Evolutionary conservation across 1,140 invertebrate species (phyloP).

Genomic region (Drosophila lini): DNA sequence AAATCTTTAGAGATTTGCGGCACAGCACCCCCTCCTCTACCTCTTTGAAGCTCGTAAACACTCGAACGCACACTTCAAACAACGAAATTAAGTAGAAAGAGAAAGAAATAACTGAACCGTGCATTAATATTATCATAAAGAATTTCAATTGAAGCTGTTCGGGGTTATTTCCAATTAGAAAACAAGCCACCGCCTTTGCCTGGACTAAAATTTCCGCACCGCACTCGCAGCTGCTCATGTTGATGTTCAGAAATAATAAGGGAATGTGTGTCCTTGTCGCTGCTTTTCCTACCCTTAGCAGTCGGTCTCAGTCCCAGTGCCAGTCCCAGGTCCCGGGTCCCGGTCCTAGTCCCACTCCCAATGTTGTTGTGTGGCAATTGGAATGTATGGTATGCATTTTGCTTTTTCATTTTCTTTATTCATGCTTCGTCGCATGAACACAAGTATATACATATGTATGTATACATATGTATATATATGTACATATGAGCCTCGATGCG

Average conservation of each 20-base stretch:
- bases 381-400: conserved; percentile 75
- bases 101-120: conserved; percentile 20
- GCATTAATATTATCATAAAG: conserved; percentile 57
- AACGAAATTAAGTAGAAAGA: conserved; percentile 12
- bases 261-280: conserved; percentile 37
- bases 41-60: conserved; percentile 30
- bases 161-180: conserved; percentile 77
- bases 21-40: neutral
- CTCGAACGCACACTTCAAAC: conserved; percentile 18
- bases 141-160: conserved; percentile 52
- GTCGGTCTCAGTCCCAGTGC: neutral
- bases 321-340: neutral
- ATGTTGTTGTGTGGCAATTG: conserved; percentile 61
- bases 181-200: conserved; percentile 26
- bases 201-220: conserved; percentile 29
- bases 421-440: conserved; percentile 38
- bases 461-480: neutral
- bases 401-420: conserved; percentile 58
- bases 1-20: neutral
- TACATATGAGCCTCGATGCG: conserved; percentile 57
- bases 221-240: conserved; percentile 29
- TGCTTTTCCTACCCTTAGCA: conserved; percentile 54
- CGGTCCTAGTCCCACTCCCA: conserved; percentile 6
- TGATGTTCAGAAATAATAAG: conserved; percentile 28
- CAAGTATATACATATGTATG: conserved; percentile 16